Evolutionary conservation across 2,888 invertebrate genomes (phyloP).

Genomic region (Eupithecia insigniata): DNA sequence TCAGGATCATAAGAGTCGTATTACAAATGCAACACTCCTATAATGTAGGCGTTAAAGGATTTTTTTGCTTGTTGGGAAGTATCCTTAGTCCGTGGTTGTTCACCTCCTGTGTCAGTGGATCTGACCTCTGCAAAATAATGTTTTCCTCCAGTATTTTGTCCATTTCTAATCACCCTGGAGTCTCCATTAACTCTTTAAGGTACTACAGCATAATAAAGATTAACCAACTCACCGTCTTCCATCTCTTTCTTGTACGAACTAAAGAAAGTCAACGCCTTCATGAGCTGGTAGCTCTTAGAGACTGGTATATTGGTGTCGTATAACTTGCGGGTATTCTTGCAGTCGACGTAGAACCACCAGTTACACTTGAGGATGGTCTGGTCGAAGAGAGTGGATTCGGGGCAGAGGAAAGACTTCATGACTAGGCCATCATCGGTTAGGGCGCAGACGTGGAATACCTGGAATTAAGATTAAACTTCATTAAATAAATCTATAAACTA

Average conservation of each 20-base stretch:
- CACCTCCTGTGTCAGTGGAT: too few relatives aligned
- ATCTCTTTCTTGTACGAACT: constrained; percentile 91
- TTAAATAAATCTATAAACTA: too few relatives aligned
- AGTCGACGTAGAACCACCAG: constrained; percentile 97
- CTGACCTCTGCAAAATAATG: too few relatives aligned
- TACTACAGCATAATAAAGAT: too few relatives aligned
- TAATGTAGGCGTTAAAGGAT: too few relatives aligned
- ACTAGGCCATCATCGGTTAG: constrained; percentile 94
- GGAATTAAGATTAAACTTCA: constrained; percentile 24
- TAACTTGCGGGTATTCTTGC: constrained; percentile 90
- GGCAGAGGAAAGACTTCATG: constrained; percentile 96
- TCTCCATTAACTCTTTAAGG: too few relatives aligned
- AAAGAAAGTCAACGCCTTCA: constrained; percentile 95
- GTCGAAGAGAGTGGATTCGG: constrained; percentile 95
- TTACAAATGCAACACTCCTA: too few relatives aligned
- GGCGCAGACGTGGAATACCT: constrained; percentile 97
- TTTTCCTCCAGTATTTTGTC: too few relatives aligned
- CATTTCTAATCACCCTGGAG: too few relatives aligned
- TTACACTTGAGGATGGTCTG: constrained; percentile 96
- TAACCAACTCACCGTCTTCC: constrained; percentile 60
- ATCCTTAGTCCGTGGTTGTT: too few relatives aligned
- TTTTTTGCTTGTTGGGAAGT: too few relatives aligned
- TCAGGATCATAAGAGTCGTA: too few relatives aligned
- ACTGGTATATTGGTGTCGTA: constrained; percentile 96
- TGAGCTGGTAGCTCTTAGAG: constrained; percentile 95